phyloP scores from a whole-genome alignment of 2,797 vertebrate genomes.

The Aeoliscus strigatus region DNA sequence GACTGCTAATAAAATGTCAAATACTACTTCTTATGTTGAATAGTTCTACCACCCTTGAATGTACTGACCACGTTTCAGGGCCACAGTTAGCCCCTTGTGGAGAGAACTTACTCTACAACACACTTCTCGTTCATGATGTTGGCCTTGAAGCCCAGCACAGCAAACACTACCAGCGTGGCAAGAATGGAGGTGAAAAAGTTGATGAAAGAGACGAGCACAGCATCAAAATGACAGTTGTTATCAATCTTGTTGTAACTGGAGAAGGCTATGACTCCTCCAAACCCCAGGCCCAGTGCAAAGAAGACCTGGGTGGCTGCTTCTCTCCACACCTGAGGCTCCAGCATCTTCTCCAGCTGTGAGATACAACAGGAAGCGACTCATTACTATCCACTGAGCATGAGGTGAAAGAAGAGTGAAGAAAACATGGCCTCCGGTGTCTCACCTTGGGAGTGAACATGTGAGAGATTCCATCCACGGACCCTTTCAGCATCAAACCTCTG shows the following conservation, averaged over 20 bases:
- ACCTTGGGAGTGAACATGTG: conserved; percentile 98
- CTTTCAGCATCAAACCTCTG: conserved; percentile 85
- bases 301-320: conserved; percentile 96
- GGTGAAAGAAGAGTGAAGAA: not conserved
- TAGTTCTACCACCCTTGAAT: no score
- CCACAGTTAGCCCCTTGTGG: no score
- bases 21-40: no score
- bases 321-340: conserved; percentile 92
- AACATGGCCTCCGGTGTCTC: no score
- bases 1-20: no score
- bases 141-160: conserved; percentile 95
- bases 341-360: conserved; percentile 91
- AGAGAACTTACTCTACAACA: conserved; percentile 84
- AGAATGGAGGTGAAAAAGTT: conserved; percentile 93
- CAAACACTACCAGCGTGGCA: conserved; percentile 93
- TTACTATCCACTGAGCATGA: not conserved
- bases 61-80: no score
- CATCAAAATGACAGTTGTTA: conserved; percentile 97
- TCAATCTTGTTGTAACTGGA: conserved; percentile 97
- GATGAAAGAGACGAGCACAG: conserved; percentile 89
- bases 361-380: not conserved
- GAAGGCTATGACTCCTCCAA: conserved; percentile 95
- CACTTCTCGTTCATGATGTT: conserved; percentile 98
- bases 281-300: conserved; percentile 91
- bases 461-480: conserved; percentile 88